phyloP scores from a whole-genome alignment of 2,888 invertebrate genomes.

The Halictus ligatus region DNA sequence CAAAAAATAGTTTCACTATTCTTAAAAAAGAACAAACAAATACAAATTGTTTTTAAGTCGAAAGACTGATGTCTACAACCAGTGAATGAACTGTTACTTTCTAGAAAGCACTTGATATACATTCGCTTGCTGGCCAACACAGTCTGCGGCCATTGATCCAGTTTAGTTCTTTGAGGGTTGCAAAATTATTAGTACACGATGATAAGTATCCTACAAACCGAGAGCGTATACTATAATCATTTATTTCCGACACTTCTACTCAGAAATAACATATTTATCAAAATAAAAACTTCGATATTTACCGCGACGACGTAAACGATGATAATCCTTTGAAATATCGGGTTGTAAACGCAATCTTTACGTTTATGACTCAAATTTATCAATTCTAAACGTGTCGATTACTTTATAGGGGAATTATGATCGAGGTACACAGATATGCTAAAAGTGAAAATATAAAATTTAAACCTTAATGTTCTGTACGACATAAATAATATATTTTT shows the following conservation, averaged over 20 bases:
- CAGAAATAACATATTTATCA: not conserved
- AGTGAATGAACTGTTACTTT: too few species aligned
- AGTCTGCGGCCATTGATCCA: too few species aligned
- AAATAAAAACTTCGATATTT: not conserved
- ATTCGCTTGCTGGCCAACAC: too few species aligned
- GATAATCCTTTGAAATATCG: not conserved
- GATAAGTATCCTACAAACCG: not conserved
- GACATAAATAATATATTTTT: not conserved
- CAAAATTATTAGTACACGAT: too few species aligned
- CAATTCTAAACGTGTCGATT: not conserved
- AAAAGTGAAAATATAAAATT: not conserved
- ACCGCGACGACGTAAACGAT: not conserved
- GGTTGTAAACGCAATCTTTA: not conserved
- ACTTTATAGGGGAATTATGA: not conserved
- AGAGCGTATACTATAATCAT: not conserved
- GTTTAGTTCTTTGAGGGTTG: too few species aligned
- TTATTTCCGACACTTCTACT: not conserved
- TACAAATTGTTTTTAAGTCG: too few species aligned
- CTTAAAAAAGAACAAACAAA: too few species aligned
- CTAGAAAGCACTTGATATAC: too few species aligned
- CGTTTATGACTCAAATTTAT: not conserved
- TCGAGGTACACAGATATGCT: too few species aligned
- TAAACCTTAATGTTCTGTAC: not conserved
- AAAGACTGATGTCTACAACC: too few species aligned
- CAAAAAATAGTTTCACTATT: too few species aligned